These are phyloP conservation scores for Herminia tarsipennalis DNA, from an alignment of 2,888 invertebrate genomes.

Conservation along the genomic window DNA sequence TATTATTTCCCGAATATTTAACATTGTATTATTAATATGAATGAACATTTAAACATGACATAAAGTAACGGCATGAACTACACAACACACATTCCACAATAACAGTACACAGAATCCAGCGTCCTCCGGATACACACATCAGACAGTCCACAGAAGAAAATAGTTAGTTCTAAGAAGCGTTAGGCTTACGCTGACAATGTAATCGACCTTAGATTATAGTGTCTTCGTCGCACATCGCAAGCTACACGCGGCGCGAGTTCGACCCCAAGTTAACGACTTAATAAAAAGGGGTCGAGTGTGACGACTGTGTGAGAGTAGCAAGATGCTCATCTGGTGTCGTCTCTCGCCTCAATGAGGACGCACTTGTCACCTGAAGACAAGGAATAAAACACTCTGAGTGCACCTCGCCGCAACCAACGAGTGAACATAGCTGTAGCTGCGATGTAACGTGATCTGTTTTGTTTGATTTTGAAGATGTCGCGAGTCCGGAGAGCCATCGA, in stretches of 20 bases:
- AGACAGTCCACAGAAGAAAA: constrained; percentile 74
- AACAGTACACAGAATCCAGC: constrained; percentile 78
- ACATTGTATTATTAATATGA: constrained; percentile 47
- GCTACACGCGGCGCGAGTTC: constrained; percentile 81
- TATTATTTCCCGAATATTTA: constrained; percentile 52
- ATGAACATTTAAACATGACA: constrained; percentile 68
- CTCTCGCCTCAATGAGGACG: constrained; percentile 92
- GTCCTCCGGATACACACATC: constrained; percentile 83
- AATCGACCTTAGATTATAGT: constrained; percentile 82
- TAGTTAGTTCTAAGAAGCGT: constrained; percentile 82
- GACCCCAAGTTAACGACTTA: constrained; percentile 77
- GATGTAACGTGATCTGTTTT: constrained; percentile 82
- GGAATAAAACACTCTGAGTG: constrained; percentile 86
- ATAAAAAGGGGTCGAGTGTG: constrained; percentile 77
- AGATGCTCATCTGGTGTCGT: constrained; percentile 86
- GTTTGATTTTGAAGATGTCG: constrained; percentile 73
- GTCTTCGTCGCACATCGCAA: constrained; percentile 84
- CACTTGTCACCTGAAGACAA: constrained; percentile 93
- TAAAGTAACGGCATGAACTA: constrained; percentile 76
- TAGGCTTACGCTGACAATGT: constrained; percentile 84
- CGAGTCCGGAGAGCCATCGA: constrained; percentile 82
- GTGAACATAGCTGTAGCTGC: constrained; percentile 83
- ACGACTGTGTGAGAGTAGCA: constrained; percentile 80
- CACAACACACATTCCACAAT: constrained; percentile 83
- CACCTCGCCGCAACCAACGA: constrained; percentile 78